Evolutionary conservation across 2,113 vertebrate genomes (phyloP).

Genomic region (Zingel zingel): DNA sequence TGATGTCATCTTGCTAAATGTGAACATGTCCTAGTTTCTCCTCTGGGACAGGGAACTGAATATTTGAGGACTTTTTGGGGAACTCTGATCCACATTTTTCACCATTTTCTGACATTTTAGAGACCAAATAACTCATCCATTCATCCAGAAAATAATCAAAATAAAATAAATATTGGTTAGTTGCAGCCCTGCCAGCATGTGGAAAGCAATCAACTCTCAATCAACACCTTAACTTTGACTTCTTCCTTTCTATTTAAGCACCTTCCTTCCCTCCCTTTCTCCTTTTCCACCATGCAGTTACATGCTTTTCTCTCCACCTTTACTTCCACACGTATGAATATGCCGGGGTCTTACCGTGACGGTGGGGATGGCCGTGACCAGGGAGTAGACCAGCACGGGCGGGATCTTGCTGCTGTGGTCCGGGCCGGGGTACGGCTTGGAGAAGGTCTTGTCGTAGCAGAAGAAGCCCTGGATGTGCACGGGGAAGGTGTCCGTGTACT

Average conservation of each 20-base stretch:
- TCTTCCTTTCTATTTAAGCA: not conserved
- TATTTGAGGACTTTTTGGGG: no score
- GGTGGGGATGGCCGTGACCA: slow-evolving; percentile 89
- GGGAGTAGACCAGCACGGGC: slow-evolving; percentile 89
- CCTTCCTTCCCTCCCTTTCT: not conserved
- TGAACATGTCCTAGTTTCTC: no score
- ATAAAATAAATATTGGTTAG: no score
- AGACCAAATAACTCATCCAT: no score
- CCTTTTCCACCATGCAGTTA: not conserved
- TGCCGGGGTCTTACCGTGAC: slow-evolving; percentile 84
- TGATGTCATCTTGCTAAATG: no score
- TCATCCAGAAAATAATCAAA: no score
- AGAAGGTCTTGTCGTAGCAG: slow-evolving; percentile 91
- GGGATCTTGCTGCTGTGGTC: slow-evolving; percentile 89
- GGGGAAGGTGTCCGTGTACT: slow-evolving; percentile 94
- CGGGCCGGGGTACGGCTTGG: slow-evolving; percentile 92
- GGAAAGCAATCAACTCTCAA: not conserved
- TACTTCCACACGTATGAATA: slow-evolving; percentile 8
- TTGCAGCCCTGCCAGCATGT: not conserved
- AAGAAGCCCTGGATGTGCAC: slow-evolving; percentile 94
- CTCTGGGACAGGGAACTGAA: no score
- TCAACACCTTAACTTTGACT: slow-evolving; percentile 26
- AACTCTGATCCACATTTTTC: no score
- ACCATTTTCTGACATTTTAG: no score
- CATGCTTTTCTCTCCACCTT: not conserved